phyloP scores from a whole-genome alignment of 2,888 invertebrate genomes.

The Machimus atricapillus region DNA sequence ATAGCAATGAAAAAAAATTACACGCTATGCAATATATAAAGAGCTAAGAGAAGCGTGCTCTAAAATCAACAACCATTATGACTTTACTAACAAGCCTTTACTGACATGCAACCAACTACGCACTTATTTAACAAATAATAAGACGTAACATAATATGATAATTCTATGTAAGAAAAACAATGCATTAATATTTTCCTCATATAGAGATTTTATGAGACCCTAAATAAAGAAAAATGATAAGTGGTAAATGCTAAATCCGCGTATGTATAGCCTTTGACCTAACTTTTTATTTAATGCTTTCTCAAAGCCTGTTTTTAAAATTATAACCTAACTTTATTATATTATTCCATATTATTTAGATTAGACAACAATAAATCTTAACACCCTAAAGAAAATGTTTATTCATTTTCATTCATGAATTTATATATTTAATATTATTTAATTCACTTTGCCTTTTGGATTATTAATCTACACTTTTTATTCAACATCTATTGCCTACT shows the following conservation, averaged over 20 bases:
- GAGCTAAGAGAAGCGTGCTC: background rate
- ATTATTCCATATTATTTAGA: background rate
- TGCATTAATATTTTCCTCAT: background rate
- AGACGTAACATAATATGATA: background rate
- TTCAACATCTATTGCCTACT: background rate
- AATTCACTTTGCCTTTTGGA: background rate
- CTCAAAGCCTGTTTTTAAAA: background rate
- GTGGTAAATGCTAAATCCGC: background rate
- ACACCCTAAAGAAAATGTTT: background rate
- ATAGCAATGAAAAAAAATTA: constrained; percentile 1
- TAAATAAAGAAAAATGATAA: background rate
- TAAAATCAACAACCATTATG: background rate
- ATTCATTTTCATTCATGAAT: too few species aligned
- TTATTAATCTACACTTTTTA: background rate
- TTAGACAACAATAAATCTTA: background rate
- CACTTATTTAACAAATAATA: background rate
- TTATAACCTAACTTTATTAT: background rate
- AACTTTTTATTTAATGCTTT: background rate
- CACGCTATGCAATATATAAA: background rate
- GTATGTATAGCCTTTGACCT: background rate
- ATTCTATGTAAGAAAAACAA: background rate
- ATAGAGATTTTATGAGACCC: background rate
- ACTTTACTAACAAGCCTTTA: background rate
- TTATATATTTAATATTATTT: too few species aligned
- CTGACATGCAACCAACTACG: background rate